Base-by-base conservation (phyloP, 2,797 vertebrate genomes). In the Smutsia temminckii region DNA sequence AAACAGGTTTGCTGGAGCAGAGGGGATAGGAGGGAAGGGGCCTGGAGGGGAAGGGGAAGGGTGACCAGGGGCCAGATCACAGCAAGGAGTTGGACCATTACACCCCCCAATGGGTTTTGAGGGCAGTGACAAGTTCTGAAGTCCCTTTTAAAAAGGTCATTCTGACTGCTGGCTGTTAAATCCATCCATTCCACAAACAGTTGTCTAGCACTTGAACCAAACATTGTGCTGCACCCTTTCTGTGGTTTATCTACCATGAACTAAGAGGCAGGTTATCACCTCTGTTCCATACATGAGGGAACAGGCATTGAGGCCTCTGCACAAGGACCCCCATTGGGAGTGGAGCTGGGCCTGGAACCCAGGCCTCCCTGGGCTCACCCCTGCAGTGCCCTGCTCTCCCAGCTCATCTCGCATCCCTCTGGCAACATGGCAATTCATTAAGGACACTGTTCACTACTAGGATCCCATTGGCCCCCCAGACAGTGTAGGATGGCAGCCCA, bases 151-250 rank as follows among this genome's bases (percentile, higher is more conserved):
- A 93, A 93, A 71, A 37, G 32, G 18, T 61, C 25, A 57, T n/a
- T 64, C 8, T 49, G 74, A 21, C 72, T 23, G 6, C 66, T 57
- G 25, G 53, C 32, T 85, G 1, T 61, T 75, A 7, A 77, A 21
- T 75, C 46, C 57, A 14, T 46, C n/a, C 37, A 23, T 6, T 53
- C n/a, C 25, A 34, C 23, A 74, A 21, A 53, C 69, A 23, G 14
- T 29, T 16, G 7, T 72, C 21, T 34, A 9, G 61, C 40, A 9
- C 46, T 37, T 0, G 32, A 86, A 74, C 49, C 68, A 37, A 27
- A 14, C 23, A 3, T 9, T 7, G 16, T 9, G 10, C 61, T 0
- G 4, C 0, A 2, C 40, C 17, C 49, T 37, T 9, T 11, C 51
- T 32, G 18, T n/a, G 68, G 12, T 25, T 63, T 51, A 8, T 75